Evolutionary conservation across 2,113 vertebrate species (phyloP), one percentile per base, ranked within the genome.

Genomic region (Petaurus breviceps): DNA sequence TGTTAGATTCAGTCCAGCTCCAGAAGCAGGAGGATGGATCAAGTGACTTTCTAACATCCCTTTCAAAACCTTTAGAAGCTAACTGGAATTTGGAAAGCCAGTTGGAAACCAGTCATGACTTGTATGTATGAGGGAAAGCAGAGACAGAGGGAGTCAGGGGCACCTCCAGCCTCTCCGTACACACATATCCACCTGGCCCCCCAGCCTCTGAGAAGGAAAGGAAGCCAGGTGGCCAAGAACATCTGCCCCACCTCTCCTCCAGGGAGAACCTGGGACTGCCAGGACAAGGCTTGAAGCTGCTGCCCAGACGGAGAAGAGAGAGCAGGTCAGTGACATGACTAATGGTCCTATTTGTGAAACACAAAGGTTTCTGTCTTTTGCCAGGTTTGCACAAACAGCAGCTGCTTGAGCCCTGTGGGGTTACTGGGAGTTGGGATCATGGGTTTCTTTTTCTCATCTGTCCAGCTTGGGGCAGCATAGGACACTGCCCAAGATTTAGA

Each of bases 371-470:
- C 68, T 84, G 68, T 84, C 68, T 84, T 84, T 84, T 4, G 68
- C 68, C 68, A 84, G 68, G 68, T 84, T 84, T 84, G 68, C 68
- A 84, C 68, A 84, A 84, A 84, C 68, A 84, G n/a, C 68, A 84
- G 68, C 68, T 84, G 68, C 68, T 37, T 84, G n/a, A 84, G n/a
- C 68, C 68, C 16, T n/a, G 68, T 22, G 68, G n/a, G 37, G n/a
- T 84, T 84, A 22, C 68, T 43, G 68, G 68, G 7, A 84, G 19
- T 84, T 1, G 19, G 68, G 68, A 84, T 23, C n/a, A 43, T 43
- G 68, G 16, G n/a, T 84, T 84, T 84, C n/a, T 23, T 84, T 43
- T 84, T 84, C 68, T 84, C 68, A 84, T 84, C 68, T 84, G n/a
- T 43, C 68, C n/a, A 43, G n/a, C 7, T 84, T 84, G 7, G 16